phyloP scores from a whole-genome alignment of 2,113 vertebrate genomes.

The Clinocottus analis region DNA sequence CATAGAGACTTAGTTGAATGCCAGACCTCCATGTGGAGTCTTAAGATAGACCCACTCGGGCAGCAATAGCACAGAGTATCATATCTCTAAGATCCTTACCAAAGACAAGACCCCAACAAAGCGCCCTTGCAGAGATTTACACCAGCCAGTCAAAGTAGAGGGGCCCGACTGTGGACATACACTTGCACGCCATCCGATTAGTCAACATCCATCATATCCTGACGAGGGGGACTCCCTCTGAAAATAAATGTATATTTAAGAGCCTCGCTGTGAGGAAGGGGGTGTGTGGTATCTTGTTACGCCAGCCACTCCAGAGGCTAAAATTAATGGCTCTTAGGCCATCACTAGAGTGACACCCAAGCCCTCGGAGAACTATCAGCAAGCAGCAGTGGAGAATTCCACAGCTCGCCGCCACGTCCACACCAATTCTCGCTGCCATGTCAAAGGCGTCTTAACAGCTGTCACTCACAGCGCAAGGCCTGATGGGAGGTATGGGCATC shows the following conservation, averaged over 20 bases:
- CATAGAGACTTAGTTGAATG: constrained; percentile 79
- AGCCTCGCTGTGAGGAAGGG: constrained; percentile 58
- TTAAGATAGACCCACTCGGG: constrained; percentile 82
- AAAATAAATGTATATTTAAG: constrained; percentile 85
- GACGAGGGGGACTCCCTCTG: constrained; percentile 78
- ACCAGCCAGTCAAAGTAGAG: constrained; percentile 56
- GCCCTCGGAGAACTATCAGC: constrained; percentile 76
- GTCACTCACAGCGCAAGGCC: constrained; percentile 71
- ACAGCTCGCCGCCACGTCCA: constrained; percentile 73
- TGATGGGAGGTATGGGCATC: constrained; percentile 59
- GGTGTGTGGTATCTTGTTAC: constrained; percentile 79
- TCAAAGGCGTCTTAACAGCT: constrained; percentile 73
- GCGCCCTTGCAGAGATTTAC: constrained; percentile 71
- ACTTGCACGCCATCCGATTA: constrained; percentile 78
- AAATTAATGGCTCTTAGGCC: constrained; percentile 85
- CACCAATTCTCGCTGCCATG: constrained; percentile 75
- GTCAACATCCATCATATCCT: constrained; percentile 81
- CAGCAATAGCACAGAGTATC: constrained; percentile 80
- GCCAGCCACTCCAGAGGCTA: constrained; percentile 79
- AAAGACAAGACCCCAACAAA: constrained; percentile 77
- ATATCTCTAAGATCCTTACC: constrained; percentile 80
- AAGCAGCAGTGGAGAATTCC: constrained; percentile 76
- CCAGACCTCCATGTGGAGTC: constrained; percentile 83
- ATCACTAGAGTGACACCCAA: constrained; percentile 80
- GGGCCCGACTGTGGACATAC: constrained; percentile 63